Percentiles rank a stretch among this genome's conserved stretches.
phyloP scores from a whole-genome alignment of 1,140 invertebrate genomes.

The Lordiphosa mommai region DNA sequence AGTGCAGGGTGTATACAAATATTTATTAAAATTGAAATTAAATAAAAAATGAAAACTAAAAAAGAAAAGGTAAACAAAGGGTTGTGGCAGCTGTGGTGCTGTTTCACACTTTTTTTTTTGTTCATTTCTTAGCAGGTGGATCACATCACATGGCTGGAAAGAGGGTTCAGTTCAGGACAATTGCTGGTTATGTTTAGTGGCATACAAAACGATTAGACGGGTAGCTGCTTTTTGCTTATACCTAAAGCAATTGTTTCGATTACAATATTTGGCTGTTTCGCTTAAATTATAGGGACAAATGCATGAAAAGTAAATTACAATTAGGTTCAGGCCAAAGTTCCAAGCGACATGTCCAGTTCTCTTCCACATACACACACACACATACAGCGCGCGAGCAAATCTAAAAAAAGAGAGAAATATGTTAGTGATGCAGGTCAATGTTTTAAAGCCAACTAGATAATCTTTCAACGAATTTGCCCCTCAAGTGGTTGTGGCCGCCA shows the following conservation, averaged over 20 bases:
- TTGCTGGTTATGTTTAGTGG: conserved; percentile 40
- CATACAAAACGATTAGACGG: conserved; percentile 44
- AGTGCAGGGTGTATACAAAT: conserved; percentile 61
- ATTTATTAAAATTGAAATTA: conserved; percentile 44
- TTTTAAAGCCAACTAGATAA: conserved; percentile 9
- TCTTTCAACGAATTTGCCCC: background rate
- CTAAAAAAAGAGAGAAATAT: conserved; percentile 55
- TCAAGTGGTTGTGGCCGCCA: background rate
- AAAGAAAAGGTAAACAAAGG: background rate
- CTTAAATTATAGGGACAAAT: conserved; percentile 20
- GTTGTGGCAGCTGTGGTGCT: conserved; percentile 33
- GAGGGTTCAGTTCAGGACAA: conserved; percentile 11
- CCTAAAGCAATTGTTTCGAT: conserved; percentile 31
- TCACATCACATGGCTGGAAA: conserved; percentile 36
- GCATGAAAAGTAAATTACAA: conserved; percentile 4
- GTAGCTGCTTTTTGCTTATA: conserved; percentile 16
- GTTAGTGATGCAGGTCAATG: conserved; percentile 31
- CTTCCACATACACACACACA: too few species aligned
- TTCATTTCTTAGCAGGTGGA: conserved; percentile 1
- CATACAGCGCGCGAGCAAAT: background rate
- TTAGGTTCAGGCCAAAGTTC: conserved; percentile 7
- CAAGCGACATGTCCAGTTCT: background rate
- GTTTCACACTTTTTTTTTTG: conserved; percentile 10
- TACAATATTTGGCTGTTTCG: conserved; percentile 24
- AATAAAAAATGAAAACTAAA: background rate